Conservation (phyloP, 1,140 invertebrate species). For the Phymastichus coffea region DNA sequence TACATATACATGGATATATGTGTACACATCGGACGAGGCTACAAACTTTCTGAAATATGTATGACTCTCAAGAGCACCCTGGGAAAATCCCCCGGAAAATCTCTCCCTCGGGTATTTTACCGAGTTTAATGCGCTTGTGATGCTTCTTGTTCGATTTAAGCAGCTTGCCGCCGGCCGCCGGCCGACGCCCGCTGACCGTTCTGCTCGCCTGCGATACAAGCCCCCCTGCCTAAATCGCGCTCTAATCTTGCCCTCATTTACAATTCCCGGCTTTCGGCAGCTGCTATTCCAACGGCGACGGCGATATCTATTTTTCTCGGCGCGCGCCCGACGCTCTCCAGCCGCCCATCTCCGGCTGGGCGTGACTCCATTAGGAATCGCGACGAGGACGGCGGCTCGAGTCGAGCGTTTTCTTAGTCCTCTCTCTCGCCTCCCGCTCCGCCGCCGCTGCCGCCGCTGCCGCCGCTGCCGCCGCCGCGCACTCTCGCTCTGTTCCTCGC, state of each 20-base stretch:
- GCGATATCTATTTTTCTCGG: slow-evolving; percentile 30
- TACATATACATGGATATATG: too few relatives aligned
- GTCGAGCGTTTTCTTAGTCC: background rate
- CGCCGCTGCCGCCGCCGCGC: slow-evolving; percentile 42
- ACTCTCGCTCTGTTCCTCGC: slow-evolving; percentile 42
- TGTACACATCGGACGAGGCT: too few relatives aligned
- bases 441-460: background rate
- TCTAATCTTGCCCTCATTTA: slow-evolving; percentile 18
- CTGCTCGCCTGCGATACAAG: too few relatives aligned
- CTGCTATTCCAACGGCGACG: slow-evolving; percentile 14
- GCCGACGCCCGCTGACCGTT: too few relatives aligned
- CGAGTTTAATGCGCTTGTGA: too few relatives aligned
- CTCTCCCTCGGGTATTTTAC: too few relatives aligned
- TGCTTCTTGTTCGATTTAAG: too few relatives aligned
- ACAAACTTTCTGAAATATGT: too few relatives aligned
- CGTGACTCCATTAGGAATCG: slow-evolving; percentile 37
- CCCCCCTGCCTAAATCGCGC: too few relatives aligned
- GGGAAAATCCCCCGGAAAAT: too few relatives aligned
- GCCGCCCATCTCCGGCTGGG: slow-evolving; percentile 24
- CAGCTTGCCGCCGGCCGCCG: too few relatives aligned
- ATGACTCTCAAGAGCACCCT: too few relatives aligned
- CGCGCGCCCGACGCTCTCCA: background rate
- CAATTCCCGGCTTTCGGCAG: slow-evolving; percentile 6
- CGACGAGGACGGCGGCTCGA: background rate
- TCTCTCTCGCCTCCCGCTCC: background rate